These are phyloP conservation scores for Melieria picta DNA, from an alignment of 2,888 invertebrate species.

Conservation along the genomic window DNA sequence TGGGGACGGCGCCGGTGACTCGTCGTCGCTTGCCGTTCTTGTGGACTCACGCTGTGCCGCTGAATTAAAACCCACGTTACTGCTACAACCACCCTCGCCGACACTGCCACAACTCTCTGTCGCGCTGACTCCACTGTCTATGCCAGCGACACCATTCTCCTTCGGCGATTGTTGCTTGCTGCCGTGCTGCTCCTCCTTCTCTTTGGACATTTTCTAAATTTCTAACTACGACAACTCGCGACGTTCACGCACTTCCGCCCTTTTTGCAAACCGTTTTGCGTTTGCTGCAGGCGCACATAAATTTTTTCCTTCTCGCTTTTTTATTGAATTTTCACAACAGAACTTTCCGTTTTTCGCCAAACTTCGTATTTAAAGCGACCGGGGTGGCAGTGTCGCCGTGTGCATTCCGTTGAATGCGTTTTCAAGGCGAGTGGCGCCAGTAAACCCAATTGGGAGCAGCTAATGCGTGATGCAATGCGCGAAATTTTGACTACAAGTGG, in stretches of 20 bases:
- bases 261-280: background rate
- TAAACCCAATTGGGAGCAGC: no score
- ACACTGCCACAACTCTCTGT: no score
- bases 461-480: no score
- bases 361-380: slow-evolving; percentile 19
- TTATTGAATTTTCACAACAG: slow-evolving; percentile 32
- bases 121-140: no score
- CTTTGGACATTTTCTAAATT: slow-evolving; percentile 18
- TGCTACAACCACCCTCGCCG: slow-evolving; percentile 12
- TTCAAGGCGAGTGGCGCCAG: no score
- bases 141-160: no score
- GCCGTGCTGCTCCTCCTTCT: slow-evolving; percentile 14
- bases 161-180: slow-evolving; percentile 6
- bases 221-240: background rate
- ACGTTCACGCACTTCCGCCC: background rate
- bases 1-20: slow-evolving; percentile 15
- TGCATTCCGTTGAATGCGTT: no score
- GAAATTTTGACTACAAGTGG: no score
- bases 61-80: slow-evolving; percentile 1
- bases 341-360: slow-evolving; percentile 15
- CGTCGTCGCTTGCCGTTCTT: background rate
- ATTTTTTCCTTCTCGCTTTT: background rate
- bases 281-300: no score
- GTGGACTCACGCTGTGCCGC: slow-evolving; percentile 1
- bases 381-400: slow-evolving; percentile 14